Conservation (phyloP, 2,113 vertebrate genomes). For the Gasterosteus nipponicus region DNA sequence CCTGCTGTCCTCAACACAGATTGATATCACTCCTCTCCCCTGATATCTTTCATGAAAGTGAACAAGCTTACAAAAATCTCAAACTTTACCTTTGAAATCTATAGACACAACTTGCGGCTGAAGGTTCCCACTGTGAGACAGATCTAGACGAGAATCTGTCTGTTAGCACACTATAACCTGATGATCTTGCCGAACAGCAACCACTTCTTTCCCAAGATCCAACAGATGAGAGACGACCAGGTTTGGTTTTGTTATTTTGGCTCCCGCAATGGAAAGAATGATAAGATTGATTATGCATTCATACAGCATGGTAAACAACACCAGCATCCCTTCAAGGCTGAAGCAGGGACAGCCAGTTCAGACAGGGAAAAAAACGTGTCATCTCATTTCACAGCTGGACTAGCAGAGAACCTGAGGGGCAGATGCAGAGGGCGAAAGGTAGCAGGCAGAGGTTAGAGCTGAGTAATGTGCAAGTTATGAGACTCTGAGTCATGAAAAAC, state of each 20-base stretch:
- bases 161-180: conserved; percentile 17
- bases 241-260: neutral
- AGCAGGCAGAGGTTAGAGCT: conserved; percentile 46
- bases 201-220: conserved; percentile 5
- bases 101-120: neutral
- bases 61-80: neutral
- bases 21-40: neutral
- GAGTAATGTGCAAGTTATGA: conserved; percentile 59
- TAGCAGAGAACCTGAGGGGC: conserved; percentile 13
- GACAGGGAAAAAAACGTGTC: conserved; percentile 14
- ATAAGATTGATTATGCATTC: conserved; percentile 2
- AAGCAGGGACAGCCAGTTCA: conserved; percentile 1
- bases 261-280: conserved; percentile 9
- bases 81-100: conserved; percentile 9
- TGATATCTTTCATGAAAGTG: neutral
- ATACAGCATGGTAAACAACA: conserved; percentile 13
- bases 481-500: conserved; percentile 51
- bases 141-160: conserved; percentile 27
- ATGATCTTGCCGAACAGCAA: conserved; percentile 20
- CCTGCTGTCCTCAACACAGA: neutral
- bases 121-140: neutral
- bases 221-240: conserved; percentile 9
- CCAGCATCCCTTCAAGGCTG: conserved; percentile 15
- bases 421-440: neutral
- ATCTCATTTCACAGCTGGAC: conserved; percentile 48